phyloP scores from a whole-genome alignment of 2,113 vertebrate species.

The Aviceda subcristata region DNA sequence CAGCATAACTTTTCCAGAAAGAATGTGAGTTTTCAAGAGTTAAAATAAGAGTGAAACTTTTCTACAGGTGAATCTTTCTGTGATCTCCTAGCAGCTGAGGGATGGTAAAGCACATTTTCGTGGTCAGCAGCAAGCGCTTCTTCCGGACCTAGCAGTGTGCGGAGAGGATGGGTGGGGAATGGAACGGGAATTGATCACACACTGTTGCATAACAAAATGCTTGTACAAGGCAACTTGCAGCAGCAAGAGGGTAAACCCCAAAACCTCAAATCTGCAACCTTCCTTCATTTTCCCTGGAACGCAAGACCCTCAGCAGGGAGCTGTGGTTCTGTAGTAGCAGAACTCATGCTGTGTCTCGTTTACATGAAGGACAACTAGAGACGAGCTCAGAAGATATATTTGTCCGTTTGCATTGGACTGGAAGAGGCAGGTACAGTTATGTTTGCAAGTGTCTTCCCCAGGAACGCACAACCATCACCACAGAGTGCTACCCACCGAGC shows the following conservation, averaged over 20 bases:
- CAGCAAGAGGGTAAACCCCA: background rate
- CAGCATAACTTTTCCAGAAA: background rate
- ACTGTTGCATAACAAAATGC: background rate
- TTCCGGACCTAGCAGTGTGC: rapidly evolving
- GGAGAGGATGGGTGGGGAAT: background rate
- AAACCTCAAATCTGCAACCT: background rate
- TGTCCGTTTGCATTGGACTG: background rate
- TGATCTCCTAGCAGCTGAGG: background rate
- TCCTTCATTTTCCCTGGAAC: background rate
- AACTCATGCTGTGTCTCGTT: background rate
- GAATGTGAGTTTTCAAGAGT: background rate
- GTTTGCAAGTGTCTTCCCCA: background rate
- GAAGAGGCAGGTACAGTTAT: background rate
- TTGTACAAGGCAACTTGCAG: background rate
- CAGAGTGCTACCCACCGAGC: too few relatives aligned
- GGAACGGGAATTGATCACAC: rapidly evolving
- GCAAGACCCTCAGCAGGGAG: background rate
- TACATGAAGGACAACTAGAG: background rate
- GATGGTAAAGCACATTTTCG: rapidly evolving
- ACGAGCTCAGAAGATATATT: background rate
- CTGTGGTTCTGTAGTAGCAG: background rate
- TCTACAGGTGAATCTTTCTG: background rate
- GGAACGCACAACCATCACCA: too few relatives aligned
- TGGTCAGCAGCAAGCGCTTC: background rate
- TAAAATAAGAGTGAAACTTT: background rate